Percentiles rank a stretch among this genome's conserved stretches.
Conservation (phyloP, 2,888 invertebrate genomes). For the Lasioglossum morio region DNA sequence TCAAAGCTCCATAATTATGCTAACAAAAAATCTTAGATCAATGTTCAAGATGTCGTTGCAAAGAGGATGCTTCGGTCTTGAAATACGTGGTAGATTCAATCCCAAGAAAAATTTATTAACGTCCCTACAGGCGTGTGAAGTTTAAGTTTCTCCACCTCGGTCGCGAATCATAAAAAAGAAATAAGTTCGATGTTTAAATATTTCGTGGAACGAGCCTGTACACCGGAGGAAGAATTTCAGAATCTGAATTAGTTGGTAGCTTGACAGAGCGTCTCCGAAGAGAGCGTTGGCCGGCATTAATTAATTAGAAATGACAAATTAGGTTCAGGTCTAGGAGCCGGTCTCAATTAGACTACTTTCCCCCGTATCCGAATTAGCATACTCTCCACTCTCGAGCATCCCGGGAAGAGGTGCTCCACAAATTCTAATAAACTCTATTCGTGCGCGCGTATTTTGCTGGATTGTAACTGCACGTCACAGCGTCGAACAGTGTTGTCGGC, state of each 20-base stretch:
- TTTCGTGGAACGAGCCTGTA: background rate
- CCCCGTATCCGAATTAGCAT: background rate
- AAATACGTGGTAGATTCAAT: background rate
- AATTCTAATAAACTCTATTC: background rate
- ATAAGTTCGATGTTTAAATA: background rate
- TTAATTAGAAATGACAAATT: background rate
- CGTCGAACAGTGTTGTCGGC: background rate
- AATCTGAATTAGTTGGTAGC: background rate
- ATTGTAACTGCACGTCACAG: too few species aligned
- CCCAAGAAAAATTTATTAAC: background rate
- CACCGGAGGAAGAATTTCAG: background rate
- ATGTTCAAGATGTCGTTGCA: too few species aligned
- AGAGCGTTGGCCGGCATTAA: background rate
- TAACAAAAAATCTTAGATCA: background rate
- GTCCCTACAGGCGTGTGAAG: too few species aligned
- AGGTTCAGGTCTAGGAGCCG: background rate
- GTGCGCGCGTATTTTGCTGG: too few species aligned
- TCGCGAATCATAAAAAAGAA: too few species aligned
- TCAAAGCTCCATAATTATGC: background rate
- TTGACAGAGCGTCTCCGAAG: background rate
- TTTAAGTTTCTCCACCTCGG: too few species aligned
- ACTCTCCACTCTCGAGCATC: background rate
- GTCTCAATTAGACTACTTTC: conserved; percentile 6
- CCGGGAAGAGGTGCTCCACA: background rate
- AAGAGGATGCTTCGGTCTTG: background rate